Conservation (phyloP, 1,140 invertebrate genomes). For the Trachymyrmex septentrionalis region DNA sequence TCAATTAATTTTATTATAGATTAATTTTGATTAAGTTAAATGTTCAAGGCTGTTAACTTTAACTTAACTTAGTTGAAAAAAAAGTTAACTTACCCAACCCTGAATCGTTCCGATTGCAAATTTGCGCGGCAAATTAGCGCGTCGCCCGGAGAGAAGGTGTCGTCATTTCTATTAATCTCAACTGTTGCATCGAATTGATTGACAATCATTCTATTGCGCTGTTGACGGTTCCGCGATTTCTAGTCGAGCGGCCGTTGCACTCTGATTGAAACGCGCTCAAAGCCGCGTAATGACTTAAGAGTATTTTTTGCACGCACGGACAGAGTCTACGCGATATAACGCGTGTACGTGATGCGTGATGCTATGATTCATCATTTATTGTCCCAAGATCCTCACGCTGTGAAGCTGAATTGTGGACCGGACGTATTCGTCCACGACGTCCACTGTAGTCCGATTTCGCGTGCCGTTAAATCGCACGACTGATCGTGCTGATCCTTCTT, state of each 20-base stretch:
- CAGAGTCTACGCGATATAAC: neutral
- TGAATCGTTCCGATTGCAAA: neutral
- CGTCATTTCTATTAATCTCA: constrained; percentile 35
- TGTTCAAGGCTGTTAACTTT: too few species aligned
- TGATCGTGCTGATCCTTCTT: neutral
- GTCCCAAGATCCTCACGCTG: neutral
- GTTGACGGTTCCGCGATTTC: constrained; percentile 42
- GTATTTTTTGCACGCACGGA: constrained; percentile 1
- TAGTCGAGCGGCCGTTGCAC: constrained; percentile 50
- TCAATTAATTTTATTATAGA: too few species aligned
- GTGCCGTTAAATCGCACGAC: neutral
- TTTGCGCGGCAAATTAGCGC: neutral
- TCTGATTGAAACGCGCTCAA: constrained; percentile 48
- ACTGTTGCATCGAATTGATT: constrained; percentile 41
- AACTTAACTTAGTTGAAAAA: too few species aligned
- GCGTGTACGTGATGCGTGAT: neutral
- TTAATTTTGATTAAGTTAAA: too few species aligned
- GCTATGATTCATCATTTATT: constrained; percentile 16
- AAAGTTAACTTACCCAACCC: too few species aligned
- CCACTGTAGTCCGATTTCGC: neutral
- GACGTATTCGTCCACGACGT: neutral
- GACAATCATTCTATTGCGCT: constrained; percentile 38
- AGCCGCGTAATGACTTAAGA: constrained; percentile 18
- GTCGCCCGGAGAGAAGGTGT: neutral
- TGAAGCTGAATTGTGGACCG: neutral